Evolutionary conservation across 2,113 vertebrate genomes (phyloP).

Genomic region (Scortum barcoo): DNA sequence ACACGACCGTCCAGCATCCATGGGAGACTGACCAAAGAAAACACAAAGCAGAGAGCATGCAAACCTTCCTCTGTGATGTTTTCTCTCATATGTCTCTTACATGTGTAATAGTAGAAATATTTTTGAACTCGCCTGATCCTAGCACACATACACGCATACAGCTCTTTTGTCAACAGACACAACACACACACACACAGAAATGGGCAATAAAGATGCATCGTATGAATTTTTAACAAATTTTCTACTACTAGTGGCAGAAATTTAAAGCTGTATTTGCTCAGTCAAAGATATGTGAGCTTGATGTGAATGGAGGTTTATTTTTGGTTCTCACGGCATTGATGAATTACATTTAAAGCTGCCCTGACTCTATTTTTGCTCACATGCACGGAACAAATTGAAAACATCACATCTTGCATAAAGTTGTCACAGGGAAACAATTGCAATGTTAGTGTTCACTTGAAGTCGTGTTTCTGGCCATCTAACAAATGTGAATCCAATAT

Average conservation of each 20-base stretch:
- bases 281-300: too few species aligned
- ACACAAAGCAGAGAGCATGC: slow-evolving; percentile 51
- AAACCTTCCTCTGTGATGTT: not conserved
- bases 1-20: slow-evolving; percentile 68
- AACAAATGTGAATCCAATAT: too few species aligned
- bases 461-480: not conserved
- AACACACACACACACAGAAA: not conserved
- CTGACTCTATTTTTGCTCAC: too few species aligned
- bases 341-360: too few species aligned
- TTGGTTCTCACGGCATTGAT: not conserved
- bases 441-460: not conserved
- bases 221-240: not conserved
- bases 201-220: not conserved
- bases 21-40: slow-evolving; percentile 79
- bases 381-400: not conserved
- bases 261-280: not conserved
- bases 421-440: not conserved
- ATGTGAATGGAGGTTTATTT: not conserved
- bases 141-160: not conserved
- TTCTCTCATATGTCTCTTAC: not conserved
- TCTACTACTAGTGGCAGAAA: too few species aligned
- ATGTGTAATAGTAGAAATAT: not conserved
- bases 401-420: not conserved
- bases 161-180: not conserved
- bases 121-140: not conserved